phyloP scores from a whole-genome alignment of 2,113 vertebrate genomes.

The Pungitius pungitius region DNA sequence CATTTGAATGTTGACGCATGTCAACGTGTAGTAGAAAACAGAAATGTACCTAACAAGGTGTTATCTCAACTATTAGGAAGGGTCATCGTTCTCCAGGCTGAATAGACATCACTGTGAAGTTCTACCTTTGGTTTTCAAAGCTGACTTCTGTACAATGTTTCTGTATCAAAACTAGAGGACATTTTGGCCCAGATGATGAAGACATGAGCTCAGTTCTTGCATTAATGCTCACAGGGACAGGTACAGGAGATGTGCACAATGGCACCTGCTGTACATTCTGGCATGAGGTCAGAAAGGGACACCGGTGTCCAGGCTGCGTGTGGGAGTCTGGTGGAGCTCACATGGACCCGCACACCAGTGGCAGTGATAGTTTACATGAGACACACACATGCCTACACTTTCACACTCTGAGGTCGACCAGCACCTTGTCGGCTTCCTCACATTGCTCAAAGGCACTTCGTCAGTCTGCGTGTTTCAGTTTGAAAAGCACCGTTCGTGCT shows the following conservation, averaged over 20 bases:
- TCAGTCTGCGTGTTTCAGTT: background rate
- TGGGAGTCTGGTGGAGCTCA: constrained; percentile 24
- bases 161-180: background rate
- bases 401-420: constrained; percentile 42
- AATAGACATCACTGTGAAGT: background rate
- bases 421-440: constrained; percentile 11
- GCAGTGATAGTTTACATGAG: constrained; percentile 23
- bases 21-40: background rate
- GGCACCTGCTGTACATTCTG: constrained; percentile 42
- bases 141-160: background rate
- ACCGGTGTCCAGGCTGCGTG: constrained; percentile 40
- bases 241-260: constrained; percentile 27
- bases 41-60: background rate
- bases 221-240: background rate
- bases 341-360: constrained; percentile 42
- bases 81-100: background rate
- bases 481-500: background rate
- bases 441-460: constrained; percentile 28
- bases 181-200: background rate
- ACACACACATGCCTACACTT: constrained; percentile 20
- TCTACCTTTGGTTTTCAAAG: background rate
- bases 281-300: constrained; percentile 46
- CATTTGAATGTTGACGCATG: background rate
- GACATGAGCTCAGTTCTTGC: background rate
- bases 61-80: background rate